A percentile compares a stretch with the other conserved stretches of the same genome.
Conservation (phyloP, 2,113 vertebrate genomes). For the Mungos mungo region DNA sequence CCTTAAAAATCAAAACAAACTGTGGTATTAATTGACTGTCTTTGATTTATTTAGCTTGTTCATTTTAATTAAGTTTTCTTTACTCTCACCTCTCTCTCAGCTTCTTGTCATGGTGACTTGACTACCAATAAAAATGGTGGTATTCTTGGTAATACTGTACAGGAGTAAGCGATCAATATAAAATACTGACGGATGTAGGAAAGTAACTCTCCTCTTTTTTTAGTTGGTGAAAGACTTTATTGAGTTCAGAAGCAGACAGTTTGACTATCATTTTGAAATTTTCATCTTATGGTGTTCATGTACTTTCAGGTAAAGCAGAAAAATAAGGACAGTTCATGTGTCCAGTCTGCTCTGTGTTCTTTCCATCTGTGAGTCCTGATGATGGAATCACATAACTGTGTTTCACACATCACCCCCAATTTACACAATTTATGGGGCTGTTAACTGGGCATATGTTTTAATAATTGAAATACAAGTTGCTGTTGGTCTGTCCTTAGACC, state of each 20-base stretch:
- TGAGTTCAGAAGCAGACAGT: not conserved
- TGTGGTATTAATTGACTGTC: conserved; percentile 68
- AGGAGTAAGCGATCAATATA: not conserved
- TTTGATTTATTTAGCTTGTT: conserved; percentile 68
- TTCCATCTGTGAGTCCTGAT: not conserved
- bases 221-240: not conserved
- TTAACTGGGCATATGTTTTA: not conserved
- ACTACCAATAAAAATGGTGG: conserved; percentile 3
- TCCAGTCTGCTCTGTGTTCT: not conserved
- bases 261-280: conserved; percentile 20
- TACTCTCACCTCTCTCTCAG: not conserved
- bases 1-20: conserved; percentile 71
- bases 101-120: conserved; percentile 28
- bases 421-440: not conserved
- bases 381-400: not conserved
- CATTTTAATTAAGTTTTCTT: conserved; percentile 48
- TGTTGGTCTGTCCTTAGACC: not conserved
- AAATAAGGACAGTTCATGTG: not conserved
- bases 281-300: not conserved
- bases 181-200: not conserved
- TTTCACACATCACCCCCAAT: not conserved
- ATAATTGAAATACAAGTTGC: not conserved
- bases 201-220: not conserved
- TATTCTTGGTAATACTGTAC: not conserved
- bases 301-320: not conserved